A percentile compares a stretch with the other conserved stretches of the same genome.
Evolutionary conservation across 2,888 invertebrate genomes (phyloP).

Genomic region (Plebejus argus): DNA sequence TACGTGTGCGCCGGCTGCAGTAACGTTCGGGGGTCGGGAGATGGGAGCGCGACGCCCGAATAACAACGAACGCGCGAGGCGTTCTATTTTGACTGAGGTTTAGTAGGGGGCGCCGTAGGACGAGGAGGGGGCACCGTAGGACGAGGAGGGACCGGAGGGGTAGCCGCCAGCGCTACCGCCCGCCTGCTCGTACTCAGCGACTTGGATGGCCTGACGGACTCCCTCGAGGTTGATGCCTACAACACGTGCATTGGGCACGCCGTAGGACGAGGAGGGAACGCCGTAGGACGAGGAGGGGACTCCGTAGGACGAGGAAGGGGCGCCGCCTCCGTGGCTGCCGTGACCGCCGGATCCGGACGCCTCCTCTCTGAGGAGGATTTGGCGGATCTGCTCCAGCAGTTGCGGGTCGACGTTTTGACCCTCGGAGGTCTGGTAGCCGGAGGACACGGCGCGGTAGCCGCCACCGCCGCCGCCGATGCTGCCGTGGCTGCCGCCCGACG

Average conservation of each 20-base stretch:
- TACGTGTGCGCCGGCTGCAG: constrained; percentile 68
- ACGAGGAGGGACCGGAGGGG: constrained; percentile 79
- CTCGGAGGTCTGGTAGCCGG: constrained; percentile 90
- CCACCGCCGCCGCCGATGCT: constrained; percentile 62
- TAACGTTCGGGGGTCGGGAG: constrained; percentile 63
- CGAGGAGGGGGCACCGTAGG: constrained; percentile 81
- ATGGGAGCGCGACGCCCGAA: constrained; percentile 60
- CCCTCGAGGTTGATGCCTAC: constrained; percentile 93
- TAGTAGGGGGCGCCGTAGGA: constrained; percentile 86
- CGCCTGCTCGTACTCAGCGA: constrained; percentile 90
- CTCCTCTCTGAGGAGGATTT: constrained; percentile 92
- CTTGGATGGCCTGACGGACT: constrained; percentile 92
- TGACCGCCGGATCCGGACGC: constrained; percentile 76
- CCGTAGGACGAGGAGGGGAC: constrained; percentile 86
- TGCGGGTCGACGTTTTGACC: constrained; percentile 90
- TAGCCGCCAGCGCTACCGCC: constrained; percentile 62
- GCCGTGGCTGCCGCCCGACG: constrained; percentile 72
- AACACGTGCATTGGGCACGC: constrained; percentile 85
- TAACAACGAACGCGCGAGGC: constrained; percentile 52
- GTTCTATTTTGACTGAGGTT: constrained; percentile 47
- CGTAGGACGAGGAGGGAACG: constrained; percentile 82
- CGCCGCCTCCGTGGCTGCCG: constrained; percentile 63
- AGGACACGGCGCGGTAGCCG: constrained; percentile 87
- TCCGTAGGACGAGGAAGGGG: constrained; percentile 83
- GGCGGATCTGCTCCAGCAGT: constrained; percentile 91